phyloP scores from a whole-genome alignment of 1,140 invertebrate species.

The Papilio xuthus region DNA sequence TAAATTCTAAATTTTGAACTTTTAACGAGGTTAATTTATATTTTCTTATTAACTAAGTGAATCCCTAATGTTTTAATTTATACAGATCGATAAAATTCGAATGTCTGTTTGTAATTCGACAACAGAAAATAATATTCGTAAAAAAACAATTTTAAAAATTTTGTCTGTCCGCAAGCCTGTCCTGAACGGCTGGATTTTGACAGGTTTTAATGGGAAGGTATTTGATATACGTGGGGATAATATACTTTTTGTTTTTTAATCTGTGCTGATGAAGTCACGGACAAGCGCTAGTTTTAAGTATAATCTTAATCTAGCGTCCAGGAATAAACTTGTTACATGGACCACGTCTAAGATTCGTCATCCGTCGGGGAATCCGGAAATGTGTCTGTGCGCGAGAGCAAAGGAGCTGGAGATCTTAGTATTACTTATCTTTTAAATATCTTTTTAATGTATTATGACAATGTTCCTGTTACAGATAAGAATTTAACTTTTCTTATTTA shows the following conservation, averaged over 20 bases:
- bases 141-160: too few relatives aligned
- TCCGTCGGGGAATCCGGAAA: constrained; percentile 54
- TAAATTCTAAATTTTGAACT: too few relatives aligned
- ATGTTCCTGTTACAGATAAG: too few relatives aligned
- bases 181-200: too few relatives aligned
- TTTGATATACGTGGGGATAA: too few relatives aligned
- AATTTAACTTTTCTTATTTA: background rate
- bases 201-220: too few relatives aligned
- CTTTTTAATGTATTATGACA: too few relatives aligned
- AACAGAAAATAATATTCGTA: too few relatives aligned
- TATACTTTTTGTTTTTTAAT: background rate
- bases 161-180: too few relatives aligned
- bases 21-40: background rate
- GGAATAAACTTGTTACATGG: constrained; percentile 12
- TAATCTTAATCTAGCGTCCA: background rate
- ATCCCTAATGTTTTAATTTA: background rate
- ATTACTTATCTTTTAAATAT: background rate
- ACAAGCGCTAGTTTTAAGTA: too few relatives aligned
- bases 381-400: background rate
- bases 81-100: too few relatives aligned
- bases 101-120: too few relatives aligned
- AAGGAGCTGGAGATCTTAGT: background rate
- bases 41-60: background rate
- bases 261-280: background rate
- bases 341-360: constrained; percentile 42